These are phyloP conservation scores for Cotesia vestalis DNA, from an alignment of 1,140 invertebrate species.

Conservation along the genomic window DNA sequence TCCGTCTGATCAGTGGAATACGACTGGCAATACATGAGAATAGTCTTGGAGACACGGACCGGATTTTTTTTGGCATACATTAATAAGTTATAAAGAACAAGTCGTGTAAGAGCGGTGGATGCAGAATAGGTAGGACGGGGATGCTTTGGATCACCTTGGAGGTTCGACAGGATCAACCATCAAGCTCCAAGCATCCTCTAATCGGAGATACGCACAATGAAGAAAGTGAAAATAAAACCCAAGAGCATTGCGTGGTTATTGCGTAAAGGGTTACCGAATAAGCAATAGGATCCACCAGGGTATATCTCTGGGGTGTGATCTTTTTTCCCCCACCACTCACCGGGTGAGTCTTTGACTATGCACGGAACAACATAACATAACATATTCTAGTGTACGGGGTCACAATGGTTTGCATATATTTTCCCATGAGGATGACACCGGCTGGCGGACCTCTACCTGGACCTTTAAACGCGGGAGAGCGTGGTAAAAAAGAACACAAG, in stretches of 20 bases:
- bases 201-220: not conserved
- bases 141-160: constrained; percentile 8
- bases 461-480: constrained; percentile 52
- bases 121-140: constrained; percentile 3
- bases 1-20: constrained; percentile 5
- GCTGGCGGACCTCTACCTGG: constrained; percentile 51
- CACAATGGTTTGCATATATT: constrained; percentile 66
- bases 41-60: constrained; percentile 43
- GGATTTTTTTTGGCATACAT: constrained; percentile 38
- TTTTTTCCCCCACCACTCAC: constrained; percentile 39
- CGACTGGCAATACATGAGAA: constrained; percentile 22
- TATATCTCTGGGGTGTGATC: constrained; percentile 59
- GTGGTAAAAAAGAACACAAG: constrained; percentile 37
- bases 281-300: constrained; percentile 34
- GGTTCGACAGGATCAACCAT: constrained; percentile 7
- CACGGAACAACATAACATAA: not conserved
- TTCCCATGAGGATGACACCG: constrained; percentile 66
- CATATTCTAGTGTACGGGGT: constrained; percentile 46
- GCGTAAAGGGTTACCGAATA: constrained; percentile 26
- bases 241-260: constrained; percentile 26
- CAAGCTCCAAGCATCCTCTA: not conserved
- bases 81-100: constrained; percentile 28
- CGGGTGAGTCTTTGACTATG: not conserved
- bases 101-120: constrained; percentile 35
- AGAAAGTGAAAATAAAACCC: constrained; percentile 6